Evolutionary conservation across 1,140 invertebrate genomes (phyloP).

Genomic region (Arion vulgaris): DNA sequence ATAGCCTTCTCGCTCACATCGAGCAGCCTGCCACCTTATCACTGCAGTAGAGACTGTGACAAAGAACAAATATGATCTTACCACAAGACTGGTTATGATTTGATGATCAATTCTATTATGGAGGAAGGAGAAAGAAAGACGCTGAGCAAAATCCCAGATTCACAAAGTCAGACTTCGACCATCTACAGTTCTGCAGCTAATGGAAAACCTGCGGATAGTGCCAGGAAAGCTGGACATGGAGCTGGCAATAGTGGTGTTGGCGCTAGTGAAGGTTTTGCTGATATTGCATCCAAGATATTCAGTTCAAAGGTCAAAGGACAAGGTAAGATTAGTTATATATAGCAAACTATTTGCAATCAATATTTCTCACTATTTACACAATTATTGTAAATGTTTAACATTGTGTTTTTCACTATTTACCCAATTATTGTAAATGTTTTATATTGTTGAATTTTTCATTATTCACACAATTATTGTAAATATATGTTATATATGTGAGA

Average conservation of each 20-base stretch:
- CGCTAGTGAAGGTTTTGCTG: conserved; percentile 18
- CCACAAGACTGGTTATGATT: neutral
- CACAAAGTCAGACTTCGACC: neutral
- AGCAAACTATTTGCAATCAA: too few relatives aligned
- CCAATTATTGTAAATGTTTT: too few relatives aligned
- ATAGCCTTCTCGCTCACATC: too few relatives aligned
- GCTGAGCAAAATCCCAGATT: neutral
- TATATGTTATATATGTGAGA: too few relatives aligned
- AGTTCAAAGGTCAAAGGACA: conserved; percentile 22
- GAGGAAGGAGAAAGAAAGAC: neutral
- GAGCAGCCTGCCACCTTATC: too few relatives aligned
- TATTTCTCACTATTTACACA: too few relatives aligned
- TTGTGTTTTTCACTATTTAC: too few relatives aligned
- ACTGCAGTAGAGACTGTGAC: too few relatives aligned
- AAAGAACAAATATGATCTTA: too few relatives aligned
- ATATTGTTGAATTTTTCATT: too few relatives aligned
- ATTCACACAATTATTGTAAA: too few relatives aligned
- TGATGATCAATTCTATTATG: neutral
- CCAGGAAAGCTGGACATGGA: neutral
- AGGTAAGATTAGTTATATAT: conserved; percentile 20
- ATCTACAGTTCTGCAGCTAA: neutral
- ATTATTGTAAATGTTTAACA: too few relatives aligned
- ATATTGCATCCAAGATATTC: conserved; percentile 12
- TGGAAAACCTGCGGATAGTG: neutral
- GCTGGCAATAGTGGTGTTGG: neutral